Conservation (phyloP, 2,888 invertebrate species). For the Frankliniella intonsa region DNA sequence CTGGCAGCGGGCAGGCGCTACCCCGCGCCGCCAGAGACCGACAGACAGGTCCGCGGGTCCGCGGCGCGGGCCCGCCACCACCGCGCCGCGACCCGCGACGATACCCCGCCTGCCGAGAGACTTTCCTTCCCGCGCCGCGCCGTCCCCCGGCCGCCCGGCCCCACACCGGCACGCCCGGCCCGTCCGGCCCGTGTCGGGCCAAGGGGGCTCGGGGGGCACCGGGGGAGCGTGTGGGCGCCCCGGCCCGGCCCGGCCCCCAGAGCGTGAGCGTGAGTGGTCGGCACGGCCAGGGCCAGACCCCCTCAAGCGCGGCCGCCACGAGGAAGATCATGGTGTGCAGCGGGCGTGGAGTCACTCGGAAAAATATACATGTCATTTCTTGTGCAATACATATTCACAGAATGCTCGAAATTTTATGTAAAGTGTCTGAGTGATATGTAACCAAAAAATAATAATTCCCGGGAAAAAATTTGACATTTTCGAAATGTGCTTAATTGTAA, state of each 20-base stretch:
- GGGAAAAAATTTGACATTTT: no score
- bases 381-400: no score
- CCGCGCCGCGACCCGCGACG: not conserved
- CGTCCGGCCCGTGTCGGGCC: not conserved
- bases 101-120: not conserved
- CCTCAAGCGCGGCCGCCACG: not conserved
- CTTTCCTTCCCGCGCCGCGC: not conserved
- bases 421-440: no score
- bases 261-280: no score
- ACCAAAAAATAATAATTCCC: no score
- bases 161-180: no score
- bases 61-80: not conserved
- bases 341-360: not conserved
- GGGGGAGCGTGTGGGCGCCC: not conserved
- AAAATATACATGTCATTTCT: no score
- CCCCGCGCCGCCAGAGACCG: not conserved
- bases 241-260: no score
- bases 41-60: not conserved
- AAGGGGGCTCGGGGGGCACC: not conserved
- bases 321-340: not conserved
- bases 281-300: not conserved
- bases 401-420: no score
- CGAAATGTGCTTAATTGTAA: no score
- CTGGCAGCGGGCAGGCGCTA: not conserved
- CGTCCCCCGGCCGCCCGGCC: no score